Evolutionary conservation across 2,797 vertebrate genomes (phyloP), one percentile per base, ranked within the genome.

Genomic region (Pseudomugil gertrudae): DNA sequence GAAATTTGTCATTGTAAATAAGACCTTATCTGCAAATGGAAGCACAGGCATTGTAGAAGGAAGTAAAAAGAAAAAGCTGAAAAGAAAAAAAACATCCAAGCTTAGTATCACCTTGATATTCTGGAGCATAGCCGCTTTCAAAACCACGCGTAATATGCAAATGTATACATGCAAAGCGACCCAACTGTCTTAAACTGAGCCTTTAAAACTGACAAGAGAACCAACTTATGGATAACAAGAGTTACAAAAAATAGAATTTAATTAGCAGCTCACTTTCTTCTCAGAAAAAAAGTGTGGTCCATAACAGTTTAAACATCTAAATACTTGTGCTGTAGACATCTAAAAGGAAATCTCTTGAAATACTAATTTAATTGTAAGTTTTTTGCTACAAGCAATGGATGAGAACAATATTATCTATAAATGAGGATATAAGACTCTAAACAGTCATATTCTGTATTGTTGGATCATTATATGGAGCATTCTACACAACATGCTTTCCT

Each of bases 1-100:
- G 35, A 57, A 56, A 56, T 45, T n/a, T 69, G 56, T 60, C 35
- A 30, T 33, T 27, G 17, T 48, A 47, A 63, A 53, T 45, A 35
- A 7, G n/a, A 32, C n/a, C 7, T 51, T 24, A 40, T 50, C 13
- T 70, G n/a, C 40, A 57, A 9, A 21, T 13, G 33, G 10, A 36
- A 55, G 38, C 38, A 45, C 45, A 38, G 9, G 24, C 21, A 60
- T 3, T 53, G 48, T 17, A 9, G 40, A 14, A 30, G 11, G 5
- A 61, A 38, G 26, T 4, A 4, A 40, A 52, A 59, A 57, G 6
- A 58, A 40, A 24, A 43, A 26, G 5, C 10, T 23, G 1, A 30
- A 43, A 24, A 30, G 21, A 45, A 54, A 26, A 35, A 5, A 23
- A 48, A 14, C 3, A 24, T 24, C 21, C 21, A 48, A 48, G 19